Percentiles rank a stretch among this genome's conserved stretches.
Evolutionary conservation across 2,797 vertebrate species (phyloP).

Genomic region (Pachyuromys duprasi): DNA sequence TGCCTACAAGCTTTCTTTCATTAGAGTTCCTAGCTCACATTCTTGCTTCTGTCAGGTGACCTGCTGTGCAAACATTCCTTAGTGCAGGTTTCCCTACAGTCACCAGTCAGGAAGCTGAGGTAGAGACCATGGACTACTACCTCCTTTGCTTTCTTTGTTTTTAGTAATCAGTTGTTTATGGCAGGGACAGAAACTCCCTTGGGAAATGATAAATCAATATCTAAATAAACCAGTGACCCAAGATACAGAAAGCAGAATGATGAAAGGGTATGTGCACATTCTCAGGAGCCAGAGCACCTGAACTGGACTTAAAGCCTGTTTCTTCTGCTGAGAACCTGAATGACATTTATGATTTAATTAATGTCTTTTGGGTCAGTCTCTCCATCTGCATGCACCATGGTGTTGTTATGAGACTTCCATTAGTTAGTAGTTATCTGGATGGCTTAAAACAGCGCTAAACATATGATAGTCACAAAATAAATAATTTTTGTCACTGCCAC

Average conservation of each 20-base stretch:
- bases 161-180: background rate
- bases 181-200: background rate
- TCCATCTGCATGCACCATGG: background rate
- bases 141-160: background rate
- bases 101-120: background rate
- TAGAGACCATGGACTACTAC: background rate
- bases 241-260: background rate
- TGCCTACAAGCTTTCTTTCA: background rate
- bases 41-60: background rate
- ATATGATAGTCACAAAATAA: background rate
- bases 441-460: background rate
- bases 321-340: background rate
- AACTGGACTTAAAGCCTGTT: background rate
- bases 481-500: background rate
- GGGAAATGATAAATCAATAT: background rate
- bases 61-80: background rate
- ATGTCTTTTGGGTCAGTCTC: background rate
- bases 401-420: background rate
- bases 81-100: accelerated
- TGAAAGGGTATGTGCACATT: background rate
- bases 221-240: background rate
- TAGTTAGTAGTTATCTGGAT: background rate
- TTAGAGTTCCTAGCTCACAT: background rate
- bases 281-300: background rate
- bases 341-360: background rate